A percentile compares a stretch with the other conserved stretches of the same genome.
These are phyloP conservation scores for Belgica antarctica DNA, from an alignment of 2,888 invertebrate genomes.

Conservation along the genomic window DNA sequence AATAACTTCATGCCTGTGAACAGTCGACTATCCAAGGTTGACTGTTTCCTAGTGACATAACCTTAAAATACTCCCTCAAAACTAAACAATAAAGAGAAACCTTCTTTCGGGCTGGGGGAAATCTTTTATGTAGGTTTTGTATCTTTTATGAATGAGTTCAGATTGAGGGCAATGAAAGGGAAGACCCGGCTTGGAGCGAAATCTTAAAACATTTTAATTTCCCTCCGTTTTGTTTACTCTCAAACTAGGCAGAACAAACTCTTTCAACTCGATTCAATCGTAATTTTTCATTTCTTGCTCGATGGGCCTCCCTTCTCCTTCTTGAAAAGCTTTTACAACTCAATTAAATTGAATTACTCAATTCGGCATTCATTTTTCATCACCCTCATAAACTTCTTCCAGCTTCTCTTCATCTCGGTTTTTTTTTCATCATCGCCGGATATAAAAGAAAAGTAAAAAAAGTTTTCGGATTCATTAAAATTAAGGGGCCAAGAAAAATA, in stretches of 20 bases:
- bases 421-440: slow-evolving; percentile 4
- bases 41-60: too few species aligned
- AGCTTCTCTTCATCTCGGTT: neutral
- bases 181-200: neutral
- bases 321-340: slow-evolving; percentile 25
- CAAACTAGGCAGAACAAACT: neutral
- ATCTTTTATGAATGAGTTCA: slow-evolving; percentile 17
- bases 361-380: slow-evolving; percentile 29
- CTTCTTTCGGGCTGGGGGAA: neutral
- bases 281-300: neutral
- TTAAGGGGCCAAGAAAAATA: slow-evolving; percentile 7
- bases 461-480: slow-evolving; percentile 22
- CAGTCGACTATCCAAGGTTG: too few species aligned
- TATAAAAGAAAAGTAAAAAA: neutral
- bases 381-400: slow-evolving; percentile 12
- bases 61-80: too few species aligned
- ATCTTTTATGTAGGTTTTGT: slow-evolving; percentile 14
- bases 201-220: neutral
- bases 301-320: neutral
- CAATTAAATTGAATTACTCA: slow-evolving; percentile 29
- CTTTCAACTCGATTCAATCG: slow-evolving; percentile 22
- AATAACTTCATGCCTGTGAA: too few species aligned
- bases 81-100: too few species aligned
- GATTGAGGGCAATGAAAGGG: slow-evolving; percentile 17
- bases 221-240: neutral